Conservation (phyloP, 2,113 vertebrate genomes). For the Callopanchax toddi region DNA sequence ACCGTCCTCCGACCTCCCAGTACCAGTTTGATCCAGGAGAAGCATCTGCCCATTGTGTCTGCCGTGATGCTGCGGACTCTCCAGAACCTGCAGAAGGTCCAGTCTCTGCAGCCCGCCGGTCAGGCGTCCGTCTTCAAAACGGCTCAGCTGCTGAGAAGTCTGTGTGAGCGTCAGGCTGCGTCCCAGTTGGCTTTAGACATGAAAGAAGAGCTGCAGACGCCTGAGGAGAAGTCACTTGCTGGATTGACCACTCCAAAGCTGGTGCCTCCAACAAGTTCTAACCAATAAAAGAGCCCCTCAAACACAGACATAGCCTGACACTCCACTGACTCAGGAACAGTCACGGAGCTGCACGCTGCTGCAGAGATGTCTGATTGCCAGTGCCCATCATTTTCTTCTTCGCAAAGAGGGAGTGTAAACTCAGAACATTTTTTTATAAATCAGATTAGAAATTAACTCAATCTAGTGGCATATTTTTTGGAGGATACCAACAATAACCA, state of each 20-base stretch:
- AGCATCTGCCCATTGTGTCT: conserved; percentile 82
- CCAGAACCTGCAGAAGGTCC: conserved; percentile 85
- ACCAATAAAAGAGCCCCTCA: conserved; percentile 40
- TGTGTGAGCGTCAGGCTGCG: conserved; percentile 83
- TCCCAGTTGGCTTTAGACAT: conserved; percentile 25
- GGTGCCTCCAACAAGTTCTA: conserved; percentile 84
- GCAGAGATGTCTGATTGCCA: conserved; percentile 12
- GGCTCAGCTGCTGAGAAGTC: conserved; percentile 89
- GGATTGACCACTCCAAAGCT: conserved; percentile 85
- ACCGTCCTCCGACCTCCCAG: conserved; percentile 74
- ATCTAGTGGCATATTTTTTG: not conserved
- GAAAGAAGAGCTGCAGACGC: conserved; percentile 59
- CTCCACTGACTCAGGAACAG: conserved; percentile 65
- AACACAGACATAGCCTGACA: conserved; percentile 2
- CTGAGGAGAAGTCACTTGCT: conserved; percentile 27
- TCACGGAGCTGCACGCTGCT: conserved; percentile 35
- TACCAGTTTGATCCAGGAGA: conserved; percentile 84
- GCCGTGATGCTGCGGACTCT: conserved; percentile 90
- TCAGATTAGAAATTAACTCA: not conserved
- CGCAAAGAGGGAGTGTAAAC: conserved; percentile 14
- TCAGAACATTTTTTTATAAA: conserved; percentile 10
- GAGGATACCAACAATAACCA: conserved; percentile 20
- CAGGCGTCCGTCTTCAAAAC: conserved; percentile 91
- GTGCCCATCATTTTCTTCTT: not conserved
- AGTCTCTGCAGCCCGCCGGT: conserved; percentile 79